Percentiles rank a stretch among this genome's conserved stretches.
Conservation (phyloP, 1,140 invertebrate species). For the Parasteatoda tepidariorum region DNA sequence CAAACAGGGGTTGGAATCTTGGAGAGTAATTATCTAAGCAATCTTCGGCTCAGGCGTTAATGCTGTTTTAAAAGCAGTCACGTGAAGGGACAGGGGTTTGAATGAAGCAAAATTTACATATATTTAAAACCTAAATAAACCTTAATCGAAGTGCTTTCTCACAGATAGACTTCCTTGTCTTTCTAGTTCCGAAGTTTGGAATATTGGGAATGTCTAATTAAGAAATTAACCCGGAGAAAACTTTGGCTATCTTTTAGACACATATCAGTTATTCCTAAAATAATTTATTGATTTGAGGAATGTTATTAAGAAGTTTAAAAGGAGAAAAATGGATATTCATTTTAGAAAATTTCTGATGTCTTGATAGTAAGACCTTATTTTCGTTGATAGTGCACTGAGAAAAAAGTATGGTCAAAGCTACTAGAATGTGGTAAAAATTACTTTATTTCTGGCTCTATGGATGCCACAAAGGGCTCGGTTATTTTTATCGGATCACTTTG, state of each 20-base stretch:
- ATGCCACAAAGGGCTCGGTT: too few relatives aligned
- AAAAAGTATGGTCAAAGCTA: too few relatives aligned
- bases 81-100: conserved; percentile 43
- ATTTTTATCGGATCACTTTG: too few relatives aligned
- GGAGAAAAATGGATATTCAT: too few relatives aligned
- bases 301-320: too few relatives aligned
- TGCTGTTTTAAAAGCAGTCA: conserved; percentile 60
- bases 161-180: conserved; percentile 23
- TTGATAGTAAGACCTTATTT: too few relatives aligned
- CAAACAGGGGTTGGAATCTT: conserved; percentile 22
- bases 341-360: too few relatives aligned
- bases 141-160: conserved; percentile 38
- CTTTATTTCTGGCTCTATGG: too few relatives aligned
- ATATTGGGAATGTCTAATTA: neutral
- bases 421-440: too few relatives aligned
- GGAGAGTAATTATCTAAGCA: conserved; percentile 49
- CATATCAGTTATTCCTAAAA: too few relatives aligned
- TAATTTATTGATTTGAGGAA: too few relatives aligned
- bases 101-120: conserved; percentile 57
- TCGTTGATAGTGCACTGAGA: too few relatives aligned
- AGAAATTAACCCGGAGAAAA: conserved; percentile 38
- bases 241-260: neutral
- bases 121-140: conserved; percentile 55
- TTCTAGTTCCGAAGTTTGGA: neutral
- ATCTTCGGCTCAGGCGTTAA: conserved; percentile 34